Base-by-base conservation (phyloP, 2,888 invertebrate genomes). In the Sipha maydis region DNA sequence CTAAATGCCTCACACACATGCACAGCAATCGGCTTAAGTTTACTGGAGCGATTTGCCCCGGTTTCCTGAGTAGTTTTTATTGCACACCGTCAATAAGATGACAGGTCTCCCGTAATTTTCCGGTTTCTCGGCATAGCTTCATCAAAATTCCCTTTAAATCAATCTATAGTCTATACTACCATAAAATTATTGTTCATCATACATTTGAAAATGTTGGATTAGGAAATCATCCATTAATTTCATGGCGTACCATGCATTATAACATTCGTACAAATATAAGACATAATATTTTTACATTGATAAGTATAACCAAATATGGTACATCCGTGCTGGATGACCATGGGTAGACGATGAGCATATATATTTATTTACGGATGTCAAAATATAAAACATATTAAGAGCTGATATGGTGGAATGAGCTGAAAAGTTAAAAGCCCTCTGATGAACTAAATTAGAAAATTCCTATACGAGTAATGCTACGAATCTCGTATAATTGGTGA, bases 61-160 rank as follows among this genome's bases (percentile, higher is more conserved):
- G 84, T 84, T 84, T 84, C 84, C 84, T 61, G 84, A 48, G 67
- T 85, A 76, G 76, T 85, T 85, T 85, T 85, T 85, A 85, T 77
- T 31, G 84, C 84, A 61, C 76, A 28, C 41, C 84, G 84, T 85
- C 84, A 85, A 76, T 85, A 76, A 85, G 61, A 85, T 25, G 84
- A 85, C 41, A 61, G 38, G 28, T 28, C 41, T 25, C 31, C 31
- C 76, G 76, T 85, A 85, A 85, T 85, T 85, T 85, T 85, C 84
- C 84, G 84, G 84, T 84, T 76, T 75, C 84, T 38, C 75, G 56
- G 38, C 34, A n/a, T 61, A 61, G 67, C 41, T 67, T 67, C 76
- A 28, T 76, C 61, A 7, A 61, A 75, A 84, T 76, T 76, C 41
- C 28, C 75, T 61, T 28, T 38, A 54, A 34, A 25, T 19, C 38